Base-by-base conservation (phyloP, 2,888 invertebrate genomes). In the Cyrtodaria siliqua region DNA sequence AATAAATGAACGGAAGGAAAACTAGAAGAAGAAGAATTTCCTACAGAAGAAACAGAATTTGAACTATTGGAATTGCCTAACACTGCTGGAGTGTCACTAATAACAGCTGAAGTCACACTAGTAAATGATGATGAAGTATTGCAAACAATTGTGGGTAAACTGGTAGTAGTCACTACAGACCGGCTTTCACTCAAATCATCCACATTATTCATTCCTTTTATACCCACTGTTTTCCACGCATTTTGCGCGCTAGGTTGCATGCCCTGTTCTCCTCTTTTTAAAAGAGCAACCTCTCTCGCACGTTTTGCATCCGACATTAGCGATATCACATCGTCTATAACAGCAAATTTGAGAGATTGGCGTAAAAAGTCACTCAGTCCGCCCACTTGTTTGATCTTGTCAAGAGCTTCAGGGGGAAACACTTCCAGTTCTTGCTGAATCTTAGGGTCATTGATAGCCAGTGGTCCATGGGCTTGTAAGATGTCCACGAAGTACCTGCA, bases 401-500 rank as follows among this genome's bases (percentile, higher is more conserved):
- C 82, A 9, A 76, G 71, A 8, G 87, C 87, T 64, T 89, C 86
- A 0, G 44, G 59, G 1, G 87, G 87, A 44, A 89, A 85, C 55
- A 84, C 82, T 59, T 85, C 83, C 14, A 87, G 20, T 61, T 84
- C 83, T 12, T 79, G 77, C 23, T 71, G 79, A n/a, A 86, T 56
- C n/a, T 66, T 61, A 16, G 71, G 56, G 66, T 84, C 84, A 23
- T 74, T 62, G 3, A 86, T 55, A 33, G 81, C 75, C 18, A 86
- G 70, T 2, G 89, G 89, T 23, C 89, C 89, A 71, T 82, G 80
- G 8, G 69, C 86, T 52, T 75, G 56, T 4, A 89, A 57, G 50
- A 87, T 71, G 29, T 85, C 87, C 24, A 66, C 80, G 74, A 87
- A 87, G 61, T 77, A 87, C 27, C 87, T 87, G 67, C 23, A 84